Conservation (phyloP, 92 coral and sea anemone species). For the Palythoa grandiflora region DNA sequence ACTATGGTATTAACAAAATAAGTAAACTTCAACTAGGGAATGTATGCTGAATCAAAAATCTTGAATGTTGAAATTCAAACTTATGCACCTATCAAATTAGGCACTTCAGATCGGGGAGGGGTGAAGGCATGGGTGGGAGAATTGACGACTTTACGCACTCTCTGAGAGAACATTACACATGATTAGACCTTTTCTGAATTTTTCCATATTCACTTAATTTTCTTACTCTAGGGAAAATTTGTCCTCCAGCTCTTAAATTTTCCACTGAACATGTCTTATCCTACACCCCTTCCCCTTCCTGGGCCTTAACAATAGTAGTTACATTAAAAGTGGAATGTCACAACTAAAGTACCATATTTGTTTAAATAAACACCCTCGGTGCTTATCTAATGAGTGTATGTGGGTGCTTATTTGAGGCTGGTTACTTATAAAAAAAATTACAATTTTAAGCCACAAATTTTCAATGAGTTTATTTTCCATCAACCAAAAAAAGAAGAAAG, state of each 20-base stretch:
- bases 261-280: slow-evolving; percentile 2
- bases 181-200: not conserved
- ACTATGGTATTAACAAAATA: slow-evolving; percentile 9
- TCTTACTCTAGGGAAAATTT: not conserved
- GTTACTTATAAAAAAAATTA: not conserved
- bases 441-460: not conserved
- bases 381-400: not conserved
- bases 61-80: not conserved
- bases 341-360: slow-evolving; percentile 11
- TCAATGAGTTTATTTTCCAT: slow-evolving; percentile 9
- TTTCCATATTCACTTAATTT: not conserved
- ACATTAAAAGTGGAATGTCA: not conserved
- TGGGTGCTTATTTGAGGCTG: slow-evolving; percentile 8
- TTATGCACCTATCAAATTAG: not conserved
- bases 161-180: not conserved
- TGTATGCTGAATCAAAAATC: not conserved
- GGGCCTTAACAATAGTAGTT: slow-evolving; percentile 9
- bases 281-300: slow-evolving; percentile 4
- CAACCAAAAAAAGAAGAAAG: slow-evolving; percentile 3
- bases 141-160: not conserved
- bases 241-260: not conserved
- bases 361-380: slow-evolving; percentile 5
- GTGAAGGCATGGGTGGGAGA: not conserved
- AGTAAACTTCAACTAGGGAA: not conserved
- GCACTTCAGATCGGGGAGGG: not conserved